These are phyloP conservation scores for Syngnathus acus DNA, from an alignment of 2,797 vertebrate genomes.

Conservation along the genomic window DNA sequence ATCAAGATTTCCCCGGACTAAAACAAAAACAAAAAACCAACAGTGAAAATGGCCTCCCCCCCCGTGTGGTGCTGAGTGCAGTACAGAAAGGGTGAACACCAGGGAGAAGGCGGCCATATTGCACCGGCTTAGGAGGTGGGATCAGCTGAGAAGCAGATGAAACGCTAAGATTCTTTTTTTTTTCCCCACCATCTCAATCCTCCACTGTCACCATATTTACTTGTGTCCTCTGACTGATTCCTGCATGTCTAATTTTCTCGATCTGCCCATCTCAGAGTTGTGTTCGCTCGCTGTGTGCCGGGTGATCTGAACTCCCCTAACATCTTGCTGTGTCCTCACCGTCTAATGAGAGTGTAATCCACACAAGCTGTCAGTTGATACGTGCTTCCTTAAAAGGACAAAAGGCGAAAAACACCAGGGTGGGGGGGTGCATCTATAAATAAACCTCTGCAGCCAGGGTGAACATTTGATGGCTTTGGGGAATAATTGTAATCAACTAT, in stretches of 20 bases:
- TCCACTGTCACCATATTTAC: slow-evolving; percentile 9
- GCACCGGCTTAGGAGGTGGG: slow-evolving; percentile 64
- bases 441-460: slow-evolving; percentile 69
- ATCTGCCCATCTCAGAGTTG: slow-evolving; percentile 11
- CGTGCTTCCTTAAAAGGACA: slow-evolving; percentile 73
- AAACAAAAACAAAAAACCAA: slow-evolving; percentile 27
- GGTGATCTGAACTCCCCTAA: slow-evolving; percentile 69
- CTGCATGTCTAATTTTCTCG: slow-evolving; percentile 13
- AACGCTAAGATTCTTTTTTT: slow-evolving; percentile 55
- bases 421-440: slow-evolving; percentile 63
- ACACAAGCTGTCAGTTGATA: slow-evolving; percentile 82
- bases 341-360: slow-evolving; percentile 79
- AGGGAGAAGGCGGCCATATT: slow-evolving; percentile 70
- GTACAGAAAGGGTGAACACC: slow-evolving; percentile 43
- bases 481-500: slow-evolving; percentile 20
- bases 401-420: slow-evolving; percentile 56
- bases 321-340: slow-evolving; percentile 76
- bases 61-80: slow-evolving; percentile 34
- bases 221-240: slow-evolving; percentile 10
- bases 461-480: slow-evolving; percentile 59
- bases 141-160: slow-evolving; percentile 67
- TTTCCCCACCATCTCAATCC: slow-evolving; percentile 7
- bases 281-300: slow-evolving; percentile 36
- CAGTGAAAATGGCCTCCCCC: slow-evolving; percentile 48
- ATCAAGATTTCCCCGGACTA: slow-evolving; percentile 42